Evolutionary conservation across 2,113 vertebrate genomes (phyloP).

Genomic region (Triplophysa dalaica): DNA sequence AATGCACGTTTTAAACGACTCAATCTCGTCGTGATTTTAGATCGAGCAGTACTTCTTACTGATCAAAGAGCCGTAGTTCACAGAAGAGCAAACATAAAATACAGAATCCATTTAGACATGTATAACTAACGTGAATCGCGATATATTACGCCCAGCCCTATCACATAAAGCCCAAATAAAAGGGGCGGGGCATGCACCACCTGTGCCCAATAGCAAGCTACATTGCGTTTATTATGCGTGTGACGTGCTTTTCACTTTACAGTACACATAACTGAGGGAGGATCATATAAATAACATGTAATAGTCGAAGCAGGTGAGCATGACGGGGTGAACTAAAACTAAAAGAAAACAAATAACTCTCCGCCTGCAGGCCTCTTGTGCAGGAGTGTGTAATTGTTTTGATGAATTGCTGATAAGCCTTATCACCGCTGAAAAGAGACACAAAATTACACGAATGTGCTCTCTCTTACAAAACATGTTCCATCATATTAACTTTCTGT

Average conservation of each 20-base stretch:
- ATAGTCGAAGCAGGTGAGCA: slow-evolving; percentile 14
- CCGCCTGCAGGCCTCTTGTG: slow-evolving; percentile 12
- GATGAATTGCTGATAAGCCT: slow-evolving; percentile 36
- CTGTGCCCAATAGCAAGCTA: background rate
- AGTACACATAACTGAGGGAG: background rate
- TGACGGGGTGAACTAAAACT: slow-evolving; percentile 15
- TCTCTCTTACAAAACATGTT: slow-evolving; percentile 14
- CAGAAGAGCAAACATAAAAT: too few relatives aligned
- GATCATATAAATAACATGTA: slow-evolving; percentile 27
- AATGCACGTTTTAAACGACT: too few relatives aligned
- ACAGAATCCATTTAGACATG: too few relatives aligned
- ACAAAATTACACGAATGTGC: background rate
- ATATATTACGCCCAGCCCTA: too few relatives aligned
- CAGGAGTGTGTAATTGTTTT: slow-evolving; percentile 25
- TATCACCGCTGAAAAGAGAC: background rate
- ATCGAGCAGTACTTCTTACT: too few relatives aligned
- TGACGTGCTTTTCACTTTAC: background rate
- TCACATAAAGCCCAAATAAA: background rate
- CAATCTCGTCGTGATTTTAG: too few relatives aligned
- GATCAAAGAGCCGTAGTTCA: too few relatives aligned
- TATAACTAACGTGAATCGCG: too few relatives aligned
- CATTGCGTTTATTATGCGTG: background rate
- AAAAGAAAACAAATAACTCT: slow-evolving; percentile 30
- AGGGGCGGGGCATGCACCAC: background rate
- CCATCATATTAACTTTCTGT: slow-evolving; percentile 15